These are phyloP conservation scores for Xenus cinereus DNA, from an alignment of 2,113 vertebrate species.

Conservation along the genomic window DNA sequence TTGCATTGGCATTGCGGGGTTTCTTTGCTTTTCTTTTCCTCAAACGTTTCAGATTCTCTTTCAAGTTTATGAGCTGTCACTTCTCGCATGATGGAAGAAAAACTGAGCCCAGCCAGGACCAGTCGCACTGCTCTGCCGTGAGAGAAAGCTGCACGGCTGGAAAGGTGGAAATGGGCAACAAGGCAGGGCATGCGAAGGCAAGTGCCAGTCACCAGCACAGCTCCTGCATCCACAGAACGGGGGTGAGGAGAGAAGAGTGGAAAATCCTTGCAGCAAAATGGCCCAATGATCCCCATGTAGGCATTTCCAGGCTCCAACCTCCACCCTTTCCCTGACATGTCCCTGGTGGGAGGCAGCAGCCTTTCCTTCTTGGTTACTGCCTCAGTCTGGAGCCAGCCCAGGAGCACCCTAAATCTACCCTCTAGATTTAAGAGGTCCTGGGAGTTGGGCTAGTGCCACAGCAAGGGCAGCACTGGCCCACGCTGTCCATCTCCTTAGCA, in stretches of 20 bases:
- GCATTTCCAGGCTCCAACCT: background rate
- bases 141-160: background rate
- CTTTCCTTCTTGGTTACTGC: background rate
- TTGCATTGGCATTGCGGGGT: background rate
- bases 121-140: rapidly evolving
- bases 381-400: background rate
- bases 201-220: rapidly evolving
- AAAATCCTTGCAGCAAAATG: background rate
- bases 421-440: background rate
- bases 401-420: background rate
- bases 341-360: background rate
- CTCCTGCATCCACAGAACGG: background rate
- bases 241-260: background rate
- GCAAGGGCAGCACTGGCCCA: background rate
- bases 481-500: rapidly evolving
- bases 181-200: background rate
- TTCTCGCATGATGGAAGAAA: background rate
- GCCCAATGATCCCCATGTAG: too few relatives aligned
- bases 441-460: background rate
- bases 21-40: background rate
- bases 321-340: background rate
- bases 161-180: rapidly evolving
- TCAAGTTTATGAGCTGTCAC: background rate
- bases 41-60: background rate
- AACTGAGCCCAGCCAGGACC: rapidly evolving